Conservation (phyloP, 2,888 invertebrate genomes). For the Caenorhabditis sp. region DNA sequence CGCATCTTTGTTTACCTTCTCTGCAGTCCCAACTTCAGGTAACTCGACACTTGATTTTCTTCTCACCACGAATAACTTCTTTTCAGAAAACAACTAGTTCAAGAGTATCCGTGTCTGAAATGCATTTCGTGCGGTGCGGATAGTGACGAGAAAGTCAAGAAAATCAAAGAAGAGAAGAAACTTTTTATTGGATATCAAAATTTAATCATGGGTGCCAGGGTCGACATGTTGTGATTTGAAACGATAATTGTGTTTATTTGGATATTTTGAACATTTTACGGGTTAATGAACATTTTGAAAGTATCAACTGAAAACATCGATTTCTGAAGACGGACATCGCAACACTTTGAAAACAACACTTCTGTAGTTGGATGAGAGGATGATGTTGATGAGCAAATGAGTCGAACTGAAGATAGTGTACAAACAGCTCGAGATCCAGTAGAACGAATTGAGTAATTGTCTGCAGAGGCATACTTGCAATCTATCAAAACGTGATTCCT, state of each 20-base stretch:
- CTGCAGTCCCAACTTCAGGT: slow-evolving; percentile 76
- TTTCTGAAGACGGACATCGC: too few relatives aligned
- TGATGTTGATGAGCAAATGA: not conserved
- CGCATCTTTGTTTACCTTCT: slow-evolving; percentile 77
- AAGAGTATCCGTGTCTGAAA: slow-evolving; percentile 61
- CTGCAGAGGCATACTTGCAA: too few relatives aligned
- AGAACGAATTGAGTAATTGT: not conserved
- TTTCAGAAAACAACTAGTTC: slow-evolving; percentile 63
- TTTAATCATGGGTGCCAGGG: slow-evolving; percentile 66
- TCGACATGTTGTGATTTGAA: slow-evolving; percentile 55
- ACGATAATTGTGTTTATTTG: not conserved
- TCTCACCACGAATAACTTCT: slow-evolving; percentile 9
- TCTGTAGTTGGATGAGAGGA: not conserved
- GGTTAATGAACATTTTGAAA: not conserved
- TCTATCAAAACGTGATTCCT: not conserved
- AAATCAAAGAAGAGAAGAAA: slow-evolving; percentile 57
- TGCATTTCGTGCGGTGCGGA: slow-evolving; percentile 42
- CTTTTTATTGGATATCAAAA: slow-evolving; percentile 69
- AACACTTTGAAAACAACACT: not conserved
- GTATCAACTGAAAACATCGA: too few relatives aligned
- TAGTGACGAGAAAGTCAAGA: slow-evolving; percentile 40
- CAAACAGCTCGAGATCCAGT: not conserved
- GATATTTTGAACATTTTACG: not conserved
- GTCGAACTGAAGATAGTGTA: not conserved
- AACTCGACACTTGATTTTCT: not conserved